Conservation (phyloP, 2,888 invertebrate species). For the Scaptomyza cyrtandrae region DNA sequence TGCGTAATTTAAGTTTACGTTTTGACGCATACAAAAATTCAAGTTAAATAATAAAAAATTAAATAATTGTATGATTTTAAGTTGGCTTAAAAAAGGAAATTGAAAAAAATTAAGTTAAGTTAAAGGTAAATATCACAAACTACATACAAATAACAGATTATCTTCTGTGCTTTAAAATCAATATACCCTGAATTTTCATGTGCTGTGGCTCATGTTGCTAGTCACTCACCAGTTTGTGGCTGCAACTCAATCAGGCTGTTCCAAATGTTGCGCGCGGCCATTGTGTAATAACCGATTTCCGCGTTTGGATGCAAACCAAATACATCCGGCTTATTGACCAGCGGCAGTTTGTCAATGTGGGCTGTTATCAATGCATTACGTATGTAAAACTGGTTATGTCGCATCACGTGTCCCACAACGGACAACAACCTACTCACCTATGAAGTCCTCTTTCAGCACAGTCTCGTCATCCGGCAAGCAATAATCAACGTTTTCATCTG, state of each 20-base stretch:
- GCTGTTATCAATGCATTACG: constrained; percentile 85
- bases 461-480: constrained; percentile 88
- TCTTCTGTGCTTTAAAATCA: constrained; percentile 14
- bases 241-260: constrained; percentile 93
- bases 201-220: constrained; percentile 22
- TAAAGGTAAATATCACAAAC: neutral
- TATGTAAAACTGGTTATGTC: constrained; percentile 44
- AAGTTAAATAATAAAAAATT: neutral
- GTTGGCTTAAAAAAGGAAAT: neutral
- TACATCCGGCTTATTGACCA: constrained; percentile 94
- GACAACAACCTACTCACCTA: constrained; percentile 85
- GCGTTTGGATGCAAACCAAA: constrained; percentile 98
- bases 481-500: constrained; percentile 90
- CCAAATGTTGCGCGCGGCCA: constrained; percentile 95
- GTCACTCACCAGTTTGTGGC: constrained; percentile 91
- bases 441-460: constrained; percentile 89
- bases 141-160: neutral
- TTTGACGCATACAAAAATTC: neutral
- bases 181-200: constrained; percentile 28
- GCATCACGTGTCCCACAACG: constrained; percentile 1
- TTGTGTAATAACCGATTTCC: constrained; percentile 96
- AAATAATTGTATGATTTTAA: neutral
- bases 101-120: neutral
- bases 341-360: constrained; percentile 91
- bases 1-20: neutral